phyloP scores from a whole-genome alignment of 2,888 invertebrate genomes.

The Noctua janthina region DNA sequence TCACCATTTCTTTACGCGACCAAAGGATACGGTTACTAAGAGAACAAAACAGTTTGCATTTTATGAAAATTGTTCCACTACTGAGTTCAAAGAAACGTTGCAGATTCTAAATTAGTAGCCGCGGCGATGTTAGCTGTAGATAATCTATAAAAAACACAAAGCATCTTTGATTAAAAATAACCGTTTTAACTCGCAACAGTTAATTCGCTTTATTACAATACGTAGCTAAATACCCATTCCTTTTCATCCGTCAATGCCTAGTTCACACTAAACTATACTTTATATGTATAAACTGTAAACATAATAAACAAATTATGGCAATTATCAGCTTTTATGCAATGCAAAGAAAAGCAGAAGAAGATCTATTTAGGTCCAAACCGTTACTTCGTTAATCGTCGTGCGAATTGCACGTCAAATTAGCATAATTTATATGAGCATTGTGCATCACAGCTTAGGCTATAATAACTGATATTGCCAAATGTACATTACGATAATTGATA shows the following conservation, averaged over 20 bases:
- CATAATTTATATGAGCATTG: neutral
- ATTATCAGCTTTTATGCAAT: slow-evolving; percentile 11
- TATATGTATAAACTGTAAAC: neutral
- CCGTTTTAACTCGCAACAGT: slow-evolving; percentile 6
- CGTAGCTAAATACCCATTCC: neutral
- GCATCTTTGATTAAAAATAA: slow-evolving; percentile 36
- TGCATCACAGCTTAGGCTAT: neutral
- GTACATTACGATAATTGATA: neutral
- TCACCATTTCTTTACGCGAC: slow-evolving; percentile 2
- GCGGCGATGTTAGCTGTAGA: slow-evolving; percentile 29
- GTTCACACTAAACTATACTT: neutral
- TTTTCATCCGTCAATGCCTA: slow-evolving; percentile 3
- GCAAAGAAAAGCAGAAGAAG: slow-evolving; percentile 7
- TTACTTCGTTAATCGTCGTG: slow-evolving; percentile 16
- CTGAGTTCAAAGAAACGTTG: neutral
- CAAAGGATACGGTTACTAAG: neutral
- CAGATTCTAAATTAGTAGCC: slow-evolving; percentile 18
- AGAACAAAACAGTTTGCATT: neutral
- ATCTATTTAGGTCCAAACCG: slow-evolving; percentile 3
- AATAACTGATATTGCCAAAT: neutral
- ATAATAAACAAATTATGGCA: slow-evolving; percentile 4
- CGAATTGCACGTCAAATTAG: slow-evolving; percentile 15
- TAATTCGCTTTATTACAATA: slow-evolving; percentile 26
- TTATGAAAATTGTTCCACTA: neutral
- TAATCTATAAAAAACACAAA: slow-evolving; percentile 20